These are phyloP conservation scores for Cybosia mesomella DNA, from an alignment of 2,888 invertebrate genomes.

Conservation along the genomic window DNA sequence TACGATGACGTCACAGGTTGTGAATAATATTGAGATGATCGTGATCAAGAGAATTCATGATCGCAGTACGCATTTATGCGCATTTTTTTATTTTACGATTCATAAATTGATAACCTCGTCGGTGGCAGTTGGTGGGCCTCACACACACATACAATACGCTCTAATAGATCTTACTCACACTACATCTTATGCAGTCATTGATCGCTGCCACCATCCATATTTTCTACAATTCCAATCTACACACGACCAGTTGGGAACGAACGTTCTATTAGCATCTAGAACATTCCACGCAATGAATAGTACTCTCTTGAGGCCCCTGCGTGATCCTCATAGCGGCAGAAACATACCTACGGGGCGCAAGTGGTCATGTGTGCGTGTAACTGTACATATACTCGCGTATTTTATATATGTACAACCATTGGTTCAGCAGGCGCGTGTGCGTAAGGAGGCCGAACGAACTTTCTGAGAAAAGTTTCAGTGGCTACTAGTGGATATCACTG, in stretches of 20 bases:
- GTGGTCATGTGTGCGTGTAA: constrained; percentile 53
- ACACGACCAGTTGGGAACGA: constrained; percentile 35
- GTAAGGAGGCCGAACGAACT: constrained; percentile 65
- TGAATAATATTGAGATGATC: constrained; percentile 47
- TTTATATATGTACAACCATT: constrained; percentile 53
- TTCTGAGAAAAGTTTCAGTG: constrained; percentile 66
- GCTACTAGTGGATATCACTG: constrained; percentile 37
- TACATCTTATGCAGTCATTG: constrained; percentile 43
- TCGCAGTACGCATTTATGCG: constrained; percentile 60
- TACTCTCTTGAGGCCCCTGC: constrained; percentile 56
- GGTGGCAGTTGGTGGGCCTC: constrained; percentile 63
- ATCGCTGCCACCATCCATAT: constrained; percentile 52
- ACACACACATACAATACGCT: constrained; percentile 48
- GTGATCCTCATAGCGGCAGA: constrained; percentile 59
- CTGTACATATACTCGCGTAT: constrained; percentile 48
- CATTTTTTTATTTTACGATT: constrained; percentile 72
- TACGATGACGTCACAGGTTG: constrained; percentile 47
- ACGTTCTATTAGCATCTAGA: constrained; percentile 25
- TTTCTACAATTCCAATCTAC: constrained; percentile 46
- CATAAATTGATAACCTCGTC: constrained; percentile 81
- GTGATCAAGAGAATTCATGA: constrained; percentile 49
- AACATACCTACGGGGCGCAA: constrained; percentile 58
- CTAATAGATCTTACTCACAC: constrained; percentile 56
- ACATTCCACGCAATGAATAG: constrained; percentile 62
- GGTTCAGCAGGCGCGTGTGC: constrained; percentile 56